Evolutionary conservation across 1,140 invertebrate species (phyloP).

Genomic region (Papilio aristodemus): DNA sequence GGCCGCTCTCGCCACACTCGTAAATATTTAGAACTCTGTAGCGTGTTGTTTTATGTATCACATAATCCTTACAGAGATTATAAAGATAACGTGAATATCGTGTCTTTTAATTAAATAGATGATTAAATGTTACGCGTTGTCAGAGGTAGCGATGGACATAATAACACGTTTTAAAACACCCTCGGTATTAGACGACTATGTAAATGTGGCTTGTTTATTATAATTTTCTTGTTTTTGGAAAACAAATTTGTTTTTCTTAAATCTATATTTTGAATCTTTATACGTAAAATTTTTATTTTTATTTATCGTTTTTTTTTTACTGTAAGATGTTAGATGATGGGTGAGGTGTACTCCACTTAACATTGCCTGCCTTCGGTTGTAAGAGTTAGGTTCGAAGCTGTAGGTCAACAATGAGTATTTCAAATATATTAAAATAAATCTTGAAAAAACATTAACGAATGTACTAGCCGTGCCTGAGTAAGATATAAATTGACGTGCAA

Average conservation of each 20-base stretch:
- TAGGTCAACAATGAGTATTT: no score
- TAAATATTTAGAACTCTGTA: constrained; percentile 11
- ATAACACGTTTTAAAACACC: constrained; percentile 14
- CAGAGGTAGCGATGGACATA: neutral
- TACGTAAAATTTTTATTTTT: no score
- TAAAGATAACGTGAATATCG: neutral
- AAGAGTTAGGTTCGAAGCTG: no score
- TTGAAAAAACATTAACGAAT: no score
- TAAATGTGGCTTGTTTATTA: constrained; percentile 12
- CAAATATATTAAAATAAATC: no score
- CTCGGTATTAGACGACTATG: constrained; percentile 1
- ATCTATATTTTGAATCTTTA: neutral
- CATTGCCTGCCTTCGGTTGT: no score
- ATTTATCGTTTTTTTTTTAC: no score
- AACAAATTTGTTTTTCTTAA: neutral
- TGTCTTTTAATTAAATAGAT: constrained; percentile 10
- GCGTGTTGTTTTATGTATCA: neutral
- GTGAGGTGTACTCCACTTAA: no score
- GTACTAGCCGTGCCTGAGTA: no score
- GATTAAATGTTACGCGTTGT: neutral
- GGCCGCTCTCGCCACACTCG: constrained; percentile 4
- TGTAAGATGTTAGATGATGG: no score
- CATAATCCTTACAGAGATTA: neutral
- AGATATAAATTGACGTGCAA: no score
- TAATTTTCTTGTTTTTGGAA: neutral